Percentiles rank a stretch among this genome's conserved stretches.
Conservation (phyloP, 2,797 vertebrate genomes). For the Amblyopsis hoosieri region DNA sequence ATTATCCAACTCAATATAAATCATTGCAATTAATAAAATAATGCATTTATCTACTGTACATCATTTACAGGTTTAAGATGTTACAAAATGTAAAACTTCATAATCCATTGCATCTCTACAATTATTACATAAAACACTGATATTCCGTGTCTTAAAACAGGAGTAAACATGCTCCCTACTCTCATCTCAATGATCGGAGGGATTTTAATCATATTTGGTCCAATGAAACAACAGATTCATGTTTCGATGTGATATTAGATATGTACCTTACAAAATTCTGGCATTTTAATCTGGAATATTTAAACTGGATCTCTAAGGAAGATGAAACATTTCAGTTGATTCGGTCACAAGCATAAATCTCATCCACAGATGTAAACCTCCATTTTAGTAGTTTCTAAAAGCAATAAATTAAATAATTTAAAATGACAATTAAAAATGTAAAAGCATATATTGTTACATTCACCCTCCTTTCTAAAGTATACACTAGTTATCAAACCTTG, state of each 20-base stretch:
- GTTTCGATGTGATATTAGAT: too few species aligned
- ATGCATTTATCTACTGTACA: constrained; percentile 73
- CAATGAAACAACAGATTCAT: too few species aligned
- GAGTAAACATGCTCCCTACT: too few species aligned
- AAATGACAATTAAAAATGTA: constrained; percentile 38
- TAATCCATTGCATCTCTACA: too few species aligned
- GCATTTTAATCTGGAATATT: constrained; percentile 56
- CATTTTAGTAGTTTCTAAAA: constrained; percentile 33
- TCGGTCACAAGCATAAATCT: constrained; percentile 24
- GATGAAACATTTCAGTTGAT: background rate
- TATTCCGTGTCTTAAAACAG: too few species aligned
- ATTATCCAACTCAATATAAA: constrained; percentile 64
- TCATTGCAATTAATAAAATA: constrained; percentile 82
- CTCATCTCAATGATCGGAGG: too few species aligned
- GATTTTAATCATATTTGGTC: too few species aligned
- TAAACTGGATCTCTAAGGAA: constrained; percentile 21
- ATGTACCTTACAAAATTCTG: constrained; percentile 55
- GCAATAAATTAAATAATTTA: constrained; percentile 66
- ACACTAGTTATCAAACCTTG: constrained; percentile 43
- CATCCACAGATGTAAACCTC: constrained; percentile 1
- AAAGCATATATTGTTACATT: constrained; percentile 51
- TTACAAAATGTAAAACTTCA: too few species aligned
- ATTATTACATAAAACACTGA: too few species aligned
- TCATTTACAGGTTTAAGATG: constrained; percentile 47
- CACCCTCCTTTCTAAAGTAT: constrained; percentile 34